Conservation (phyloP, 2,888 invertebrate genomes). For the Nymphalis c-album region DNA sequence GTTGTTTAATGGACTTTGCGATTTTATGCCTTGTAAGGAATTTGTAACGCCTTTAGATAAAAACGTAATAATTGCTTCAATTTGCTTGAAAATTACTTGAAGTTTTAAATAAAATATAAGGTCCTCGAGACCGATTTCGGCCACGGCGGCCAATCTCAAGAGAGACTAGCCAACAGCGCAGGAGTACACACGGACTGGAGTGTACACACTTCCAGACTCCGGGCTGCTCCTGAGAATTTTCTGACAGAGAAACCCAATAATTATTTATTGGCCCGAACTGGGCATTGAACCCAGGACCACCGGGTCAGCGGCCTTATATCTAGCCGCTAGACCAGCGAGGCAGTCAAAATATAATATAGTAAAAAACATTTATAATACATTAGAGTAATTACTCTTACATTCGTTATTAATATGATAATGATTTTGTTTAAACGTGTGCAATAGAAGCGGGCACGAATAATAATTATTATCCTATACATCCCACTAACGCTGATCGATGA, state of each 20-base stretch:
- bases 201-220: too few relatives aligned
- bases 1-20: constrained; percentile 40
- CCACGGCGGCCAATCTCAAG: too few relatives aligned
- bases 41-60: not conserved
- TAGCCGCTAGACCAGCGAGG: too few relatives aligned
- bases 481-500: not conserved
- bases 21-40: constrained; percentile 12
- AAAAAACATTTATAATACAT: not conserved
- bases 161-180: too few relatives aligned
- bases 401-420: not conserved
- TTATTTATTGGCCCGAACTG: too few relatives aligned
- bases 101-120: not conserved
- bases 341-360: not conserved
- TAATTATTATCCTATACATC: constrained; percentile 15
- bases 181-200: too few relatives aligned
- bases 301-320: too few relatives aligned
- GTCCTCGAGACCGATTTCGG: too few relatives aligned
- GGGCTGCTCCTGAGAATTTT: too few relatives aligned
- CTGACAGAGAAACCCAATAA: too few relatives aligned
- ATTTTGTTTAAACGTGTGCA: not conserved
- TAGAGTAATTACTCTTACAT: not conserved
- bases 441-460: not conserved
- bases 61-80: not conserved
- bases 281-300: too few relatives aligned
- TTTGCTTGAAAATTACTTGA: too few relatives aligned